Base-by-base conservation (phyloP, 2,888 invertebrate genomes). In the Drosophila paranaensis region DNA sequence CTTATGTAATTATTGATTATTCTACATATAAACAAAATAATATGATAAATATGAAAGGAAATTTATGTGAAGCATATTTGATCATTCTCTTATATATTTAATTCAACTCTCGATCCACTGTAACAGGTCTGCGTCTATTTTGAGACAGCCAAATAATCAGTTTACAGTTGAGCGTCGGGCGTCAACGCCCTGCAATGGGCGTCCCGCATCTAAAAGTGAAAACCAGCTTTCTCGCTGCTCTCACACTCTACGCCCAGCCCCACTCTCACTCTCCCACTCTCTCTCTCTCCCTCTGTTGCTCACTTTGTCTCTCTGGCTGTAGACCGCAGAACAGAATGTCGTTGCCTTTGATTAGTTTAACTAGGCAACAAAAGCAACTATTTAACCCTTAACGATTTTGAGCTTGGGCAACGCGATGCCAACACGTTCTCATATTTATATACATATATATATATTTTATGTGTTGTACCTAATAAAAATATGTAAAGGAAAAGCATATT, bases 81-180 rank as follows among this genome's bases (percentile, higher is more conserved):
- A 48, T 48, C 10, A 10, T n/a, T 10, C n/a, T n/a, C 2, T 3
- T 16, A n/a, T 10, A n/a, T 43, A 0, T 4, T 0, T 30, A 5
- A 6, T 10, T 48, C 14, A 30, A n/a, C 3, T 14, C 25, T 37
- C 8, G 14, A 35, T 6, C 30, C 72, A 73, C 40, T 48, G 53
- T 53, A 2, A 6, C n/a, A 2, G 9, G 13, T 11, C 27, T 16
- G 55, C 35, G 53, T 73, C 79, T 84, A 83, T 88, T 78, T 88
- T 74, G 64, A 68, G 78, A 14, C 68, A 67, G 46, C 57, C 60
- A 25, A 50, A 62, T 66, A 74, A 66, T 66, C 67, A 66, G 71
- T 64, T 68, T 61, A 71, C 45, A 63, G 57, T 25, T 46, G 27
- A 62, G 56, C n/a, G 57, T 46, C 40, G 45, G 30, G 51, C 30